Evolutionary conservation across 2,888 invertebrate genomes (phyloP), one percentile per base, ranked within the genome.

Genomic region (Eurytoma adleriae): DNA sequence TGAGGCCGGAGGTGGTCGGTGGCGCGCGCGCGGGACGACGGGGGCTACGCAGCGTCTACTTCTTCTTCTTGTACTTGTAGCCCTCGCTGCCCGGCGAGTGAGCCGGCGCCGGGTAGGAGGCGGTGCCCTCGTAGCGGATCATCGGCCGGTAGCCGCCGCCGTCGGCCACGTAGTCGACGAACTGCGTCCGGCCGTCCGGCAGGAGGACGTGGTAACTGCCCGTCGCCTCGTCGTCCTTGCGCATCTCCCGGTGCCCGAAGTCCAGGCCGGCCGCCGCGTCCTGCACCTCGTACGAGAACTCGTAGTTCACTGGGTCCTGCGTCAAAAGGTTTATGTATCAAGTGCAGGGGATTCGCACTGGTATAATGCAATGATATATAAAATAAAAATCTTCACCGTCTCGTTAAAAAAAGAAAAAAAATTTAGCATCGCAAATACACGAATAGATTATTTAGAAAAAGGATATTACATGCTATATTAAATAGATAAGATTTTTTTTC

Each of bases 131-230:
- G 86, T 92, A 92, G 52, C 91, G 88, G 79, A 94, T 93, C 91
- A 93, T 93, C 20, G 94, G 94, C 74, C 93, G 92, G 89, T 93
- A 94, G 13, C 94, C 94, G 70, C 92, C 92, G 13, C 92, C 92
- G 52, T 94, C 94, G 7, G 94, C 94, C 78, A 93, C 92, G 85
- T 94, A 94, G 84, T 93, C 94, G 3, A 94, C 94, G 30, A 93
- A 92, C 88, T 94, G 94, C 85, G 92, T 93, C 77, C 94, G 91
- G 2, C 94, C 94, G 83, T 94, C 94, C 0, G 94, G 94, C 72
- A 94, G 90, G 59, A 94, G 89, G 56, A 94, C 94, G 88, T 93
- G 93, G 89, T 94, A 95, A 59, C 93, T 93, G 66, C 94, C 94
- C 10, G 93, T 92, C 0, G 94, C 93, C 67, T 92, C 92, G 83